A percentile compares a stretch with the other conserved stretches of the same genome.
phyloP scores from a whole-genome alignment of 2,113 vertebrate genomes.

The Nerophis lumbriciformis region DNA sequence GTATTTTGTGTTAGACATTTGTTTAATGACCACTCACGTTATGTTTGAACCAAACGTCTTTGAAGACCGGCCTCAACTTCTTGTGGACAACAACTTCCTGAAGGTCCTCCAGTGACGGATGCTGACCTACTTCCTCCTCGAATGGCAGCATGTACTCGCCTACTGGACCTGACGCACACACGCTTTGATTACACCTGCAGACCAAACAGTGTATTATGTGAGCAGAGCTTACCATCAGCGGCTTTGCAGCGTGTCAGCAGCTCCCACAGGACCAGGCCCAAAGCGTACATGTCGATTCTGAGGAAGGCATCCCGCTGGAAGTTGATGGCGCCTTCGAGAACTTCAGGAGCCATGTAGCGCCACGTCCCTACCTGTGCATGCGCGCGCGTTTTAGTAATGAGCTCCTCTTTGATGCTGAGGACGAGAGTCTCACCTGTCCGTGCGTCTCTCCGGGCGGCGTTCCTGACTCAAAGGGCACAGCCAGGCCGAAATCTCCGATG shows the following conservation, averaged over 20 bases:
- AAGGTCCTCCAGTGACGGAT: constrained; percentile 98
- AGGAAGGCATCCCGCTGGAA: constrained; percentile 97
- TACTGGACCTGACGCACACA: constrained; percentile 78
- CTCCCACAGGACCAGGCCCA: constrained; percentile 93
- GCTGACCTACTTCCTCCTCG: constrained; percentile 95
- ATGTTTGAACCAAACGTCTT: constrained; percentile 98
- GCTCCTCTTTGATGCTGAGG: neutral
- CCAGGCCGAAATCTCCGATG: constrained; percentile 93
- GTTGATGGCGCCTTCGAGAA: constrained; percentile 96
- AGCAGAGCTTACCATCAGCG: constrained; percentile 79
- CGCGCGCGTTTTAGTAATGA: neutral
- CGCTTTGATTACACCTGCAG: neutral
- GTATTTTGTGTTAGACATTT: no score
- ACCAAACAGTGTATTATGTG: neutral
- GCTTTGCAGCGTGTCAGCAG: constrained; percentile 90
- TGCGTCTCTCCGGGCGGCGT: constrained; percentile 96
- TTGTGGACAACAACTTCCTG: constrained; percentile 98
- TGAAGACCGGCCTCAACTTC: constrained; percentile 86
- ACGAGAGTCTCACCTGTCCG: constrained; percentile 75
- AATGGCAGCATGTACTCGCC: constrained; percentile 97
- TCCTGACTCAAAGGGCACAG: constrained; percentile 93
- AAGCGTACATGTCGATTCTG: constrained; percentile 96
- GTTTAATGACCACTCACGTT: constrained; percentile 71
- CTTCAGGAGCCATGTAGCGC: constrained; percentile 97
- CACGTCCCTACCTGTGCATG: constrained; percentile 85